phyloP scores from a whole-genome alignment of 2,797 vertebrate species.

The Bufotes viridis region DNA sequence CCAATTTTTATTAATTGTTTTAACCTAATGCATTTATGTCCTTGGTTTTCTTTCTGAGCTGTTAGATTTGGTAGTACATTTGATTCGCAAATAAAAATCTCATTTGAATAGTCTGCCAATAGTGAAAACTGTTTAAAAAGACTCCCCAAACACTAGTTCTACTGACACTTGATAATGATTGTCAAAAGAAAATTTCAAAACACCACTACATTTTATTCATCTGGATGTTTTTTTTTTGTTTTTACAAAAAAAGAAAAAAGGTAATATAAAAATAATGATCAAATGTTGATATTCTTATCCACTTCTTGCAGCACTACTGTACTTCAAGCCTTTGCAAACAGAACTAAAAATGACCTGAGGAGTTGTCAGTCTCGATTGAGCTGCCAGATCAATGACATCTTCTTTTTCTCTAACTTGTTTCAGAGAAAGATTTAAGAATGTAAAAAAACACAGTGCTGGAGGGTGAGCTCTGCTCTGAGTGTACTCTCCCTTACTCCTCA shows the following conservation, averaged over 20 bases:
- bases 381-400: slow-evolving; percentile 76
- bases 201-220: slow-evolving; percentile 21
- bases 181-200: slow-evolving; percentile 59
- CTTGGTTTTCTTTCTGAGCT: neutral
- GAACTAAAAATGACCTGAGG: slow-evolving; percentile 81
- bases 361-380: slow-evolving; percentile 75
- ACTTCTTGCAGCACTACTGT: slow-evolving; percentile 69
- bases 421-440: slow-evolving; percentile 65
- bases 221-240: slow-evolving; percentile 60
- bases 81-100: neutral
- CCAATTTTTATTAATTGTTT: neutral
- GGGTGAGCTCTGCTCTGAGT: slow-evolving; percentile 65
- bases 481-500: slow-evolving; percentile 10
- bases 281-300: slow-evolving; percentile 67
- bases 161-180: slow-evolving; percentile 46
- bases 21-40: neutral
- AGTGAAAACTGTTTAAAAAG: slow-evolving; percentile 32
- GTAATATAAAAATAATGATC: slow-evolving; percentile 65
- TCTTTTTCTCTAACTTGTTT: slow-evolving; percentile 59
- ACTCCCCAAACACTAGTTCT: slow-evolving; percentile 47
- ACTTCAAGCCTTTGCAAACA: slow-evolving; percentile 77
- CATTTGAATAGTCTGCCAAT: neutral
- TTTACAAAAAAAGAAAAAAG: neutral
- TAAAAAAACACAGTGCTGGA: slow-evolving; percentile 69
- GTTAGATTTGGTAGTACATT: slow-evolving; percentile 5